phyloP scores from a whole-genome alignment of 2,888 invertebrate species.

The Coleophora flavipennella region DNA sequence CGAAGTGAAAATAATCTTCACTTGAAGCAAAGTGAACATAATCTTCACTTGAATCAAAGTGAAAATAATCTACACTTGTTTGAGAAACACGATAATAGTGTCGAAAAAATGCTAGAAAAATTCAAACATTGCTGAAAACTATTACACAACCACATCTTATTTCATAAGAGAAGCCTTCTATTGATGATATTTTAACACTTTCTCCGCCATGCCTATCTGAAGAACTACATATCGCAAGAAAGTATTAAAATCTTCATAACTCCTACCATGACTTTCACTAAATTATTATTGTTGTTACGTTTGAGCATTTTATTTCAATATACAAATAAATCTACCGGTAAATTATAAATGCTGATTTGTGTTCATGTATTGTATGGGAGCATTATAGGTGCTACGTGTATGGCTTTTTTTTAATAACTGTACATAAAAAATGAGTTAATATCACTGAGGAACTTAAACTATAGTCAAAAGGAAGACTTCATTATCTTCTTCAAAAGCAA shows the following conservation, averaged over 20 bases:
- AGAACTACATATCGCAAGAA: too few relatives aligned
- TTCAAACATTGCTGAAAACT: slow-evolving; percentile 18
- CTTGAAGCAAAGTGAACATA: too few relatives aligned
- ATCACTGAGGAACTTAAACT: neutral
- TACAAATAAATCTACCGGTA: slow-evolving; percentile 7
- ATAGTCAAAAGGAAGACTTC: neutral
- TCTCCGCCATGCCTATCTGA: too few relatives aligned
- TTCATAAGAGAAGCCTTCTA: slow-evolving; percentile 50
- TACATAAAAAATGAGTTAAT: neutral
- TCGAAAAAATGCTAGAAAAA: slow-evolving; percentile 37
- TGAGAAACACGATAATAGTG: too few relatives aligned
- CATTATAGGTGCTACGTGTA: neutral
- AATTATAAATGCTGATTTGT: slow-evolving; percentile 19
- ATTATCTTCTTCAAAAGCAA: neutral
- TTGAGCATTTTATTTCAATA: slow-evolving; percentile 19
- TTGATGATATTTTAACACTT: too few relatives aligned
- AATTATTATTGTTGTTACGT: slow-evolving; percentile 24
- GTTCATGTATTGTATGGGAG: slow-evolving; percentile 3
- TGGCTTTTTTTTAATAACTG: neutral
- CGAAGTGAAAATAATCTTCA: too few relatives aligned
- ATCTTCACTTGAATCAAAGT: too few relatives aligned
- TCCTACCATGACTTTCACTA: slow-evolving; percentile 6
- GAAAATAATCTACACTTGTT: too few relatives aligned
- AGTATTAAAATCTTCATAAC: too few relatives aligned
- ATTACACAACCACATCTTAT: slow-evolving; percentile 53